phyloP scores from a whole-genome alignment of 37 sponge, comb jelly and placozoan species.

The Cladorhizidae sp. region DNA sequence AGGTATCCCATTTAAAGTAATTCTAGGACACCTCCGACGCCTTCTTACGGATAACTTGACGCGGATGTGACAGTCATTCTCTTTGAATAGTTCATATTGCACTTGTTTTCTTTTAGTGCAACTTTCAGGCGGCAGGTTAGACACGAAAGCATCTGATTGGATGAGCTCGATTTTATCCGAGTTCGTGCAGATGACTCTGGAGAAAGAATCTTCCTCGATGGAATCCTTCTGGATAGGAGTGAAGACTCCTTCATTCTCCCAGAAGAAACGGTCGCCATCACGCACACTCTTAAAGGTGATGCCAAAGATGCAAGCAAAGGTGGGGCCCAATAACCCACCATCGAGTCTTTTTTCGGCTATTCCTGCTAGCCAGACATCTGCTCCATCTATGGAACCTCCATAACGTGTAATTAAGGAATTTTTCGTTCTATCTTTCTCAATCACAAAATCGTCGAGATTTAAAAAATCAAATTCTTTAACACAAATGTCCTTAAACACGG shows the following conservation, averaged over 20 bases:
- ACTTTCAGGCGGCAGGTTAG: constrained; percentile 19
- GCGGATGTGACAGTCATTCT: constrained; percentile 31
- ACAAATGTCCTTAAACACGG: constrained; percentile 54
- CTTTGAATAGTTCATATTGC: constrained; percentile 27
- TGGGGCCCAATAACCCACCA: constrained; percentile 75
- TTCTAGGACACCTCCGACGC: too few relatives aligned
- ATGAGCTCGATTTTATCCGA: constrained; percentile 52
- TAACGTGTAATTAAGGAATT: constrained; percentile 41
- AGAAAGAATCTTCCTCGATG: constrained; percentile 58
- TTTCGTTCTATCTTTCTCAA: constrained; percentile 23
- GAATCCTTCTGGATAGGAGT: constrained; percentile 53
- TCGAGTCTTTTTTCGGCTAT: constrained; percentile 69
- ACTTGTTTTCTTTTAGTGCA: constrained; percentile 29
- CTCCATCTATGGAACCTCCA: constrained; percentile 33
- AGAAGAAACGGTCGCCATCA: constrained; percentile 93
- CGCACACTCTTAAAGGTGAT: constrained; percentile 69
- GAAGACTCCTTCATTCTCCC: constrained; percentile 62
- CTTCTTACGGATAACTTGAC: background rate
- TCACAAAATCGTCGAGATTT: background rate
- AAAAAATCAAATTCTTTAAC: background rate
- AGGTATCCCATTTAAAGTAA: too few relatives aligned
- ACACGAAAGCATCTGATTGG: constrained; percentile 72
- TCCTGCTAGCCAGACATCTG: constrained; percentile 85
- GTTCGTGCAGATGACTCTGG: constrained; percentile 87
- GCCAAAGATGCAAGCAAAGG: constrained; percentile 86